Conservation (phyloP, 2,113 vertebrate genomes). For the Anarhynchus alexandrinus region DNA sequence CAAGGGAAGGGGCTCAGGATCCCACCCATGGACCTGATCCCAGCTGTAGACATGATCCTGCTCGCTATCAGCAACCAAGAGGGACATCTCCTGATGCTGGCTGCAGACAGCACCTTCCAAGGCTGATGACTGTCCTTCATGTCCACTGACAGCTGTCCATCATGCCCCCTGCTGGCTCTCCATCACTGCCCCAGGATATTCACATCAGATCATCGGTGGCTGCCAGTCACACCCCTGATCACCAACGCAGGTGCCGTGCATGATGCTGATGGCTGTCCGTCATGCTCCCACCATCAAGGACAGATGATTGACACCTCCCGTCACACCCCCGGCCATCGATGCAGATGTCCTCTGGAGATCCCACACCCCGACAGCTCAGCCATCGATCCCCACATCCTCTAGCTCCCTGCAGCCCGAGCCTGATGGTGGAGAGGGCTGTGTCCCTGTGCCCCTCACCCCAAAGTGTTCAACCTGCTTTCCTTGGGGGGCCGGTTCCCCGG, state of each 20-base stretch:
- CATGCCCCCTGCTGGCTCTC: not conserved
- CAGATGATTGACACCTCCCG: not conserved
- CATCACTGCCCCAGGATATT: not conserved
- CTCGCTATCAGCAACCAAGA: not conserved
- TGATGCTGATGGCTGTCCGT: not conserved
- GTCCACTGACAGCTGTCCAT: not conserved
- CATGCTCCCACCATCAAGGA: not conserved
- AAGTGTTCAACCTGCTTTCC: not conserved
- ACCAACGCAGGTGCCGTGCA: accelerated
- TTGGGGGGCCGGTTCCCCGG: not conserved
- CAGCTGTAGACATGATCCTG: not conserved
- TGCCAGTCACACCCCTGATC: not conserved
- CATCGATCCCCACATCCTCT: accelerated
- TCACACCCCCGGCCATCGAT: accelerated
- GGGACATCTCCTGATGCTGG: not conserved
- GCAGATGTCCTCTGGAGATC: not conserved
- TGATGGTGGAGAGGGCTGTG: not conserved
- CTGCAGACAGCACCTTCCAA: not conserved
- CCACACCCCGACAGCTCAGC: not conserved
- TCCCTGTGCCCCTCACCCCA: not conserved
- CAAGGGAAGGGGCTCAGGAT: not conserved
- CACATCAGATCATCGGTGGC: accelerated
- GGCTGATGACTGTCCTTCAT: accelerated
- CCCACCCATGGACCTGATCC: not conserved
- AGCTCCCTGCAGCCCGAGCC: not conserved